These are phyloP conservation scores for Dusona sp. DNA, from an alignment of 2,888 invertebrate genomes.

Conservation along the genomic window DNA sequence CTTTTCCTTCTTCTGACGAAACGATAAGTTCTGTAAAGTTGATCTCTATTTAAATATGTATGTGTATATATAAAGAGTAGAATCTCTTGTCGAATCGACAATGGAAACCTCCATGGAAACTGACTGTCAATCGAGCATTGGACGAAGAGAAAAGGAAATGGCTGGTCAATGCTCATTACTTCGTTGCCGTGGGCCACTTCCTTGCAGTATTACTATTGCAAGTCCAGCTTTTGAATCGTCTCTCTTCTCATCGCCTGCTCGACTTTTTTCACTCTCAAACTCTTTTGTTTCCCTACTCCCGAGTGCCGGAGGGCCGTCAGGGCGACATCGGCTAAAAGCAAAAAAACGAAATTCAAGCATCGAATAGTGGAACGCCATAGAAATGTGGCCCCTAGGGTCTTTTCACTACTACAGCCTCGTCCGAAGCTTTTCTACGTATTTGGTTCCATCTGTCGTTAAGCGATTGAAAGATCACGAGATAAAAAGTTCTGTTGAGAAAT, in stretches of 20 bases:
- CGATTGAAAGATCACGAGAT: slow-evolving; percentile 25
- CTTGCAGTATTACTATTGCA: slow-evolving; percentile 46
- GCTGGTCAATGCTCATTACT: slow-evolving; percentile 69
- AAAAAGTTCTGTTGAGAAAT: neutral
- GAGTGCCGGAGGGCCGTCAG: slow-evolving; percentile 49
- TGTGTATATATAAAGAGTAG: neutral
- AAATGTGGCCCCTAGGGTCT: slow-evolving; percentile 54
- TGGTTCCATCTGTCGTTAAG: slow-evolving; percentile 25
- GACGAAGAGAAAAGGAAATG: slow-evolving; percentile 41
- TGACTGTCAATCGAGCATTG: slow-evolving; percentile 44
- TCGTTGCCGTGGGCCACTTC: slow-evolving; percentile 63
- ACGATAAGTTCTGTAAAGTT: slow-evolving; percentile 37
- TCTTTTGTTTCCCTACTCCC: slow-evolving; percentile 61
- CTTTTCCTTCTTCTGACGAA: neutral
- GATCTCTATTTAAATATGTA: slow-evolving; percentile 33
- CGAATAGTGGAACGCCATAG: slow-evolving; percentile 45
- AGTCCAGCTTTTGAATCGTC: slow-evolving; percentile 45
- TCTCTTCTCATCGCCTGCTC: slow-evolving; percentile 15
- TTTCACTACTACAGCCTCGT: slow-evolving; percentile 37
- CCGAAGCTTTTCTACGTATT: slow-evolving; percentile 45
- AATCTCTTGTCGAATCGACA: slow-evolving; percentile 22
- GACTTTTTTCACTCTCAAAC: slow-evolving; percentile 42
- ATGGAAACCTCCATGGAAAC: slow-evolving; percentile 37
- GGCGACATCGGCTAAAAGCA: slow-evolving; percentile 48
- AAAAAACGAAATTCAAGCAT: slow-evolving; percentile 53